Evolutionary conservation across 2,113 vertebrate genomes (phyloP).

Genomic region (Gasterosteus aculeatus): DNA sequence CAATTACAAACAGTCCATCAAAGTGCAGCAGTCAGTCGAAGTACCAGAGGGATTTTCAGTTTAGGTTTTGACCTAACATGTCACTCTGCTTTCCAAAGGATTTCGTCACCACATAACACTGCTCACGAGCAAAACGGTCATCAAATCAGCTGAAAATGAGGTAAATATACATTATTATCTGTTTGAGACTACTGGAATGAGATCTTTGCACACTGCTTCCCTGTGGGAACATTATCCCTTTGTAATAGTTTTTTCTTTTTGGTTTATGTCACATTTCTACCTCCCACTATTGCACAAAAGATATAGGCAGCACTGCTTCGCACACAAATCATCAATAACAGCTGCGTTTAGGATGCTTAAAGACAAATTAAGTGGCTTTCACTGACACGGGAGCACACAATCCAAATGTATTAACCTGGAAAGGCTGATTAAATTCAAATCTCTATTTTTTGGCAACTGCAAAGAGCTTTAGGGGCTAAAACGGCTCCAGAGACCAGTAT

Average conservation of each 20-base stretch:
- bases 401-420: conserved; percentile 15
- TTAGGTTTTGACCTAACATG: conserved; percentile 13
- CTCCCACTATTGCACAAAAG: conserved; percentile 62
- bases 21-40: conserved; percentile 58
- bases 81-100: not conserved
- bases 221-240: not conserved
- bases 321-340: conserved; percentile 43
- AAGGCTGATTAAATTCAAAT: conserved; percentile 18
- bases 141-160: conserved; percentile 15
- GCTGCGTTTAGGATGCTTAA: conserved; percentile 25
- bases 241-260: conserved; percentile 10
- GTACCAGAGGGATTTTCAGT: conserved; percentile 38
- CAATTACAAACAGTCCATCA: conserved; percentile 28
- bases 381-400: conserved; percentile 19
- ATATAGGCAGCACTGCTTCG: conserved; percentile 19
- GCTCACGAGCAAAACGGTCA: conserved; percentile 19
- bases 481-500: conserved; percentile 8
- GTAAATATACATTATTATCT: conserved; percentile 9
- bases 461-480: conserved; percentile 17
- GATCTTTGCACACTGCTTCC: not conserved
- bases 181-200: not conserved
- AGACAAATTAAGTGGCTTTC: conserved; percentile 25
- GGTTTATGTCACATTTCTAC: conserved; percentile 47
- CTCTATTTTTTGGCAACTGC: conserved; percentile 28
- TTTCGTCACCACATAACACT: not conserved